Evolutionary conservation across 2,113 vertebrate genomes (phyloP), one percentile per base, ranked within the genome.

Genomic region (Abramis brama): DNA sequence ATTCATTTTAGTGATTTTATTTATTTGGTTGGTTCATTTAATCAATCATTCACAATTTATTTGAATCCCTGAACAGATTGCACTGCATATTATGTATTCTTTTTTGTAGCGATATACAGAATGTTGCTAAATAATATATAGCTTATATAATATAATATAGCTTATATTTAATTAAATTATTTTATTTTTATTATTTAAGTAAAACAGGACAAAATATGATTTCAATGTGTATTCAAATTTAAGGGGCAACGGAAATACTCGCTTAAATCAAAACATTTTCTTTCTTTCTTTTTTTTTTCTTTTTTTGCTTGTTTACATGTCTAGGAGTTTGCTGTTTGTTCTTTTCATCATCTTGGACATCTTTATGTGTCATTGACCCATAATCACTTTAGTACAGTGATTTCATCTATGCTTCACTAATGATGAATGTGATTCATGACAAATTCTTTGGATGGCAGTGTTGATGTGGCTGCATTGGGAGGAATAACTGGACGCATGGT

Each of bases 321-420:
- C 74, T 30, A 55, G 17, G 27, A 77, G 47, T n/a, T 47, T 50
- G 3, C 45, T 17, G 43, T 33, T 11, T 33, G 45, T 77, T 55
- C 75, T 33, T 77, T 68, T 82, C 27, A 68, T 70, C 47, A 68
- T 52, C 45, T 33, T 33, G 19, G 64, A 55, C 23, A 25, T 52
- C 25, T 50, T 82, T 70, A 15, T 68, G 64, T 82, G 62, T 64
- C 79, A 80, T 4, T 80, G 36, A 62, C 11, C 78, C 78, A 62
- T 43, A 80, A 64, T 80, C 30, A 23, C 27, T 57, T 57, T 23
- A 62, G 77, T 45, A 5, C 30, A 45, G 57, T 66, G 59, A 70
- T 68, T 33, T 52, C 27, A 52, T 68, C 25, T 68, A 30, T 7
- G 9, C 45, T 50, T 82, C 62, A 68, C 79, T 33, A 82, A 82